Evolutionary conservation across 1,140 invertebrate species (phyloP), one percentile per base, ranked within the genome.

Genomic region (Dreissena rostriformis): DNA sequence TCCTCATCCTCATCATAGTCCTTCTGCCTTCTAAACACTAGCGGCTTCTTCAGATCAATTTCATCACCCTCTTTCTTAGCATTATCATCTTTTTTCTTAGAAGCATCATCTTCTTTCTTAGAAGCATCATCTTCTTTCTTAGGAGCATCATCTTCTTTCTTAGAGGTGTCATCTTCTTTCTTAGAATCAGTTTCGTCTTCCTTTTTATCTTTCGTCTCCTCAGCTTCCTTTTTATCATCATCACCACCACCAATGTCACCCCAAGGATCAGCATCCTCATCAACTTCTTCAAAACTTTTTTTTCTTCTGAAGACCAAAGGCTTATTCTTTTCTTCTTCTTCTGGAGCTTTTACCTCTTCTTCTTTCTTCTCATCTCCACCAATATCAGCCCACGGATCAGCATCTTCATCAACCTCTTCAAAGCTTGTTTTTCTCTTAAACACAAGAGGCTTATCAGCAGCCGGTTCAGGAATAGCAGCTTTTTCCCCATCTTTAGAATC

Each of bases 381-480:
- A n/a, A 80, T 83, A 72, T 88, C 86, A 26, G 63, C 74, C 53
- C 82, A 84, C 65, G 83, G 81, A 24, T 75, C 61, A 0, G 67
- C 84, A 22, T 82, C 74, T 78, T 89, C 86, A 49, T 81, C 86
- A 14, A 67, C 82, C 28, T 86, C 85, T 66, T 82, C 86, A 68
- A 73, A 82, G 52, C 67, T 72, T 57, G 66, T 86, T 26, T 67
- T 70, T 72, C 75, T 85, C 39, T 82, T 82, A 72, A 88, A 85
- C n/a, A 70, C 49, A 8, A 73, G 67, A 24, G 71, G 66, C 57
- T 85, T 83, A 24, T 86, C 55, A 24, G 81, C 68, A 66, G 70
- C 77, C 24, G 74, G 53, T 65, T 89, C 85, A 19, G 85, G 81
- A 22, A 78, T 80, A 65, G 57, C 55, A 15, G 14, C 24, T 12